Evolutionary conservation across 2,797 vertebrate species (phyloP), one percentile per base, ranked within the genome.

Genomic region (Prunella strophiata): DNA sequence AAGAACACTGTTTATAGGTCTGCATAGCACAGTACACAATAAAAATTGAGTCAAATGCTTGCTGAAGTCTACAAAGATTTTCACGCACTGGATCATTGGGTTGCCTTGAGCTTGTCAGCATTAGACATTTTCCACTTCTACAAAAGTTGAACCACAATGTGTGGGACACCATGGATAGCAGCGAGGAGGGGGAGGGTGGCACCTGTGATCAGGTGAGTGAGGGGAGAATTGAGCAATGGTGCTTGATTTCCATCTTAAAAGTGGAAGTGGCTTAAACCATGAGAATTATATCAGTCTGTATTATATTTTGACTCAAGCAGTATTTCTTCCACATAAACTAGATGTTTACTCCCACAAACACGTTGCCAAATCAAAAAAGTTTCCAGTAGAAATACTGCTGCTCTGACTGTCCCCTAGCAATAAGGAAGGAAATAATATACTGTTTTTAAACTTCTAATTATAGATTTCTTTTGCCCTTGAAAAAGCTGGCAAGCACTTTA

Each of bases 151-250:
- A 21, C 71, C 11, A 40, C 5, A 72, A 23, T 9, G 5, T 40
- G 16, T 17, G 11, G 16, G 20, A 26, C 8, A 12, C 7, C 0
- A 1, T 14, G n/a, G n/a, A 11, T 0, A 3, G 30, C 2, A 1
- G 13, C 1, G 3, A 54, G 40, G 55, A 76, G 5, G 9, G 0
- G 0, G 13, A n/a, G 25, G 11, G 13, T 48, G 47, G 20, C 13
- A 70, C 25, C 30, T 25, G 2, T 62, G 17, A 18, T 4, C 42
- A 30, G 19, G 25, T 26, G 25, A 34, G 34, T 70, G 55, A 62
- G 42, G 11, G 5, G 9, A 48, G 20, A 48, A 48, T 7, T 62
- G 9, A 40, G 8, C 1, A 36, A 21, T 15, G 21, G 26, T 48
- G 30, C 11, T 13, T 27, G 16, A 71, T 71, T 55, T 71, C 17